Base-by-base conservation (phyloP, 1,140 invertebrate genomes). In the Tetranychus cinnabarinus region DNA sequence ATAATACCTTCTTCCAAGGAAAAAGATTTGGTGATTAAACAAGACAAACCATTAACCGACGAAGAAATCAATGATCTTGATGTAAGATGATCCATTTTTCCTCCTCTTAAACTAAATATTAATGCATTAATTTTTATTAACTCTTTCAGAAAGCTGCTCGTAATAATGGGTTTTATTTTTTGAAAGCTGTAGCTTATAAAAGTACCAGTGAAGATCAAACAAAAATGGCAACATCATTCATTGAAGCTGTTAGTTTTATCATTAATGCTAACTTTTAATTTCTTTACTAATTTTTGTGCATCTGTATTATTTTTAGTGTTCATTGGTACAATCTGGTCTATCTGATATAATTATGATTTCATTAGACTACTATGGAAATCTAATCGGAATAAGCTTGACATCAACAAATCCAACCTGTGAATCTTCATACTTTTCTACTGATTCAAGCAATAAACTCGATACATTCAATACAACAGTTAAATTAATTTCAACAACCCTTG, bases 391-490 rank as follows among this genome's bases (percentile, higher is more conserved):
- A 34, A 76, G 77, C 70, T 69, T 80, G 64, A 73, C 75, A 67
- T 70, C 68, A 31, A 61, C 67, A n/a, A 58, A 61, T 57, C 54
- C 65, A 59, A 39, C 64, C 47, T 66, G 65, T 56, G 23, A 62
- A 36, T n/a, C 65, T 52, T 60, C 58, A 34, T 8, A 10, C 15
- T n/a, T n/a, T 33, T 34, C 39, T 42, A 5, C 10, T 23, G 23
- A 23, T 23, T 23, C 23, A 23, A 23, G 23, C 23, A 23, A 23
- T 42, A 42, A 77, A 63, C 70, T 73, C 5, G 67, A 61, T 34
- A 63, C 77, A 60, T 82, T 86, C 68, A 81, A 80, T 64, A 85
- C 85, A 2, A 80, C 79, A 64, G 80, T 88, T 45, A 78, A 80
- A 63, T 77, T 88, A 13, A 75, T 79, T 61, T 79, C 83, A 66